Conservation (phyloP, 2,888 invertebrate species). For the Mythimna lalbum region DNA sequence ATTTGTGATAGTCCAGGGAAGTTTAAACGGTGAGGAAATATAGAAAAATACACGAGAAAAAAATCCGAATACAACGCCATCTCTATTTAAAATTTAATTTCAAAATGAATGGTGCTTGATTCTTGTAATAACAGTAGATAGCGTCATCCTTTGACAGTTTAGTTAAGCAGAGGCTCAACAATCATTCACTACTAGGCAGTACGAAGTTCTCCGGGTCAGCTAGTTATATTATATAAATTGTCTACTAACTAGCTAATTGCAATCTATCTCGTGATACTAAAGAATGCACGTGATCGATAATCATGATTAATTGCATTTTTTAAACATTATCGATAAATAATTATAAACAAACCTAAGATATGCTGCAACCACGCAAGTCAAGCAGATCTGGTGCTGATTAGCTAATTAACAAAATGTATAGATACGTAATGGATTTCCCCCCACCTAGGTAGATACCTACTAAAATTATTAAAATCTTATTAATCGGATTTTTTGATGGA, state of each 20-base stretch:
- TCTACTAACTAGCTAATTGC: conserved; percentile 16
- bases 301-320: conserved; percentile 27
- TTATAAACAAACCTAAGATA: conserved; percentile 24
- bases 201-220: too few relatives aligned
- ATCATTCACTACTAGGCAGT: too few relatives aligned
- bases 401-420: conserved; percentile 9
- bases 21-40: too few relatives aligned
- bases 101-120: too few relatives aligned
- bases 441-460: too few relatives aligned
- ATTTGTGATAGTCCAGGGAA: too few relatives aligned
- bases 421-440: conserved; percentile 6
- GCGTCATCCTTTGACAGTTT: too few relatives aligned
- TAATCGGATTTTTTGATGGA: neutral
- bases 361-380: neutral
- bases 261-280: conserved; percentile 28
- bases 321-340: conserved; percentile 1
- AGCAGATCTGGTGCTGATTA: conserved; percentile 9
- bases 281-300: conserved; percentile 33
- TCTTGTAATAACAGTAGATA: too few relatives aligned
- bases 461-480: conserved; percentile 1
- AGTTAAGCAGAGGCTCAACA: too few relatives aligned
- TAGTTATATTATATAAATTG: neutral
- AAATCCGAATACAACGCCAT: too few relatives aligned
- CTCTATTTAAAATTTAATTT: too few relatives aligned
- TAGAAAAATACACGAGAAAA: too few relatives aligned